Base-by-base conservation (phyloP, 2,797 vertebrate genomes). In the Catamblyrhynchus diadema region DNA sequence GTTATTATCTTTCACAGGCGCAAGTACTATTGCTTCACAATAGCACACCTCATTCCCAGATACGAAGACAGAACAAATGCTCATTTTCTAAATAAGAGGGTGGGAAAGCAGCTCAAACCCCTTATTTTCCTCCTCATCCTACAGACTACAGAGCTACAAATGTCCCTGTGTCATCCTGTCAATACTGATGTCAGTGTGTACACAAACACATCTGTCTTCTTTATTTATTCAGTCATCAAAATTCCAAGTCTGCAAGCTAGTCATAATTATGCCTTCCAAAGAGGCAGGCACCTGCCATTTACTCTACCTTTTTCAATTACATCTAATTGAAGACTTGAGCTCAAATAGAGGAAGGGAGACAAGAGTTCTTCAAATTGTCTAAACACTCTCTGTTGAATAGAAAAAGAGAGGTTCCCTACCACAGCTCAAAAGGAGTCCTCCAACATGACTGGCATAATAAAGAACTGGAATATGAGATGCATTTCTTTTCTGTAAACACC, bases 171-270 rank as follows among this genome's bases (percentile, higher is more conserved):
- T 81, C 90, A 80, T 90, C 85, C 51, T 80, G 64, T 88, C 74
- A 80, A 37, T 81, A 75, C 44, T 66, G 62, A 39, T 92, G 86
- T 47, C 24, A 2, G 50, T 80, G 50, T 72, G 57, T 67, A 94
- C 83, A 94, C 65, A 92, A 79, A 95, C 42, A 44, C 79, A 77
- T 89, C 91, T 92, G 79, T 60, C 84, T 83, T 73, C 85, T 84
- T 90, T 94, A 89, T 95, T 95, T 94, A 91, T 93, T 72, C 86
- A 88, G 84, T 94, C 91, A 96, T 95, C 95, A 94, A 91, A 96
- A 97, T 93, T 96, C 85, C 92, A 88, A 95, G 62, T 86, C 94
- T 96, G 62, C 84, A 90, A 91, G 89, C 82, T 66, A 96, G 86
- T 72, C 56, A 75, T 95, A 97, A 97, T 95, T 92, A 95, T 2